Evolutionary conservation across 1,140 invertebrate genomes (phyloP).

Genomic region (Melanaphis sacchari): DNA sequence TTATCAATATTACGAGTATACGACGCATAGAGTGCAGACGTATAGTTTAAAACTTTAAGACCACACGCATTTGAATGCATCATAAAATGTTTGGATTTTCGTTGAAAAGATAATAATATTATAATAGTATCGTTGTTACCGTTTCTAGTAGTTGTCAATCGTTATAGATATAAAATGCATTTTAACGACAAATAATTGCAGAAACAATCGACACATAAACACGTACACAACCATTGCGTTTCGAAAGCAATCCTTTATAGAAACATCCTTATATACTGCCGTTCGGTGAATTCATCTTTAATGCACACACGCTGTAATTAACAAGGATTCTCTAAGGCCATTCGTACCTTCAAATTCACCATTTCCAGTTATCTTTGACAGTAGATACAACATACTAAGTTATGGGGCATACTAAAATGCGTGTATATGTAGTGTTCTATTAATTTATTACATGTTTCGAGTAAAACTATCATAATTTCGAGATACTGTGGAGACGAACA

Average conservation of each 20-base stretch:
- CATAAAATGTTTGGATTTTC: background rate
- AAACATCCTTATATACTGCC: background rate
- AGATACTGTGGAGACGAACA: background rate
- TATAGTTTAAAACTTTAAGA: background rate
- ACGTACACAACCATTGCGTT: too few species aligned
- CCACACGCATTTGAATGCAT: too few species aligned
- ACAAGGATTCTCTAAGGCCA: background rate
- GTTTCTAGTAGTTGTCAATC: background rate
- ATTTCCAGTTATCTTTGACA: background rate
- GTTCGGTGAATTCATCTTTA: background rate
- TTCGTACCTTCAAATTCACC: background rate
- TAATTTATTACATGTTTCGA: background rate
- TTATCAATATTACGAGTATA: background rate
- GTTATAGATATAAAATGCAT: too few species aligned
- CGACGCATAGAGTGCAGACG: background rate
- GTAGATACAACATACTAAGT: background rate
- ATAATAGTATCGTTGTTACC: background rate
- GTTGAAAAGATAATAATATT: too few species aligned
- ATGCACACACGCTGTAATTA: background rate
- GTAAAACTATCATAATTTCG: background rate
- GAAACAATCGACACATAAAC: too few species aligned
- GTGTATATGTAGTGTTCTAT: background rate
- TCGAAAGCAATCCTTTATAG: too few species aligned
- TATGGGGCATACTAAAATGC: background rate
- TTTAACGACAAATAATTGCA: too few species aligned